These are phyloP conservation scores for Psammodynastes pulverulentus DNA, from an alignment of 2,113 vertebrate species.

Conservation along the genomic window DNA sequence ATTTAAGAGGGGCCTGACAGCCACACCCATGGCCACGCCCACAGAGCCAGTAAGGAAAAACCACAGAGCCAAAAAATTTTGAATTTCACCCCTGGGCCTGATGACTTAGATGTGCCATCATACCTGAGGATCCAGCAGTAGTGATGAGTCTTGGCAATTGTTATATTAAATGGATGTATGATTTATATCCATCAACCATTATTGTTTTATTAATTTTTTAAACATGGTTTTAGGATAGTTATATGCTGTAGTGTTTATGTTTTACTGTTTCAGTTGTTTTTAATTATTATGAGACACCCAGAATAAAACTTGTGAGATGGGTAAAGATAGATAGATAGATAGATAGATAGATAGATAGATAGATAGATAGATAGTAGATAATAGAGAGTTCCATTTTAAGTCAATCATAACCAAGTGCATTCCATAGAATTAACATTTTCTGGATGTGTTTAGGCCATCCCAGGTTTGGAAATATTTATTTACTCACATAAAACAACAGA, in stretches of 20 bases:
- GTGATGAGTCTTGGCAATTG: neutral
- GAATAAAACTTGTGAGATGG: neutral
- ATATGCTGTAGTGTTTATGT: neutral
- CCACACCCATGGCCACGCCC: too few relatives aligned
- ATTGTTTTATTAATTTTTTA: neutral
- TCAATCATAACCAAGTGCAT: neutral
- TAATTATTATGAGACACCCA: neutral
- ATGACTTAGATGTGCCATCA: neutral
- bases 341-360: too few relatives aligned
- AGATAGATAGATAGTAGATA: neutral
- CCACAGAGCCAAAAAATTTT: too few relatives aligned
- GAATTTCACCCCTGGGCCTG: too few relatives aligned
- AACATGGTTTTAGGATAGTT: neutral
- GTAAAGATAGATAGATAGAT: neutral
- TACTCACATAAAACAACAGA: neutral
- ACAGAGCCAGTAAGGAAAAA: too few relatives aligned
- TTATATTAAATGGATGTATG: neutral
- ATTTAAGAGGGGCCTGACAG: neutral
- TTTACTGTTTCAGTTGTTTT: neutral
- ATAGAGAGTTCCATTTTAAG: neutral
- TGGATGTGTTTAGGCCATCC: neutral
- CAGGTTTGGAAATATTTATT: neutral
- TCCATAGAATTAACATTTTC: neutral
- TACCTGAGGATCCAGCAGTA: neutral
- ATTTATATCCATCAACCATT: neutral